phyloP scores from a whole-genome alignment of 2,113 vertebrate species.

The Crotalus tigris region DNA sequence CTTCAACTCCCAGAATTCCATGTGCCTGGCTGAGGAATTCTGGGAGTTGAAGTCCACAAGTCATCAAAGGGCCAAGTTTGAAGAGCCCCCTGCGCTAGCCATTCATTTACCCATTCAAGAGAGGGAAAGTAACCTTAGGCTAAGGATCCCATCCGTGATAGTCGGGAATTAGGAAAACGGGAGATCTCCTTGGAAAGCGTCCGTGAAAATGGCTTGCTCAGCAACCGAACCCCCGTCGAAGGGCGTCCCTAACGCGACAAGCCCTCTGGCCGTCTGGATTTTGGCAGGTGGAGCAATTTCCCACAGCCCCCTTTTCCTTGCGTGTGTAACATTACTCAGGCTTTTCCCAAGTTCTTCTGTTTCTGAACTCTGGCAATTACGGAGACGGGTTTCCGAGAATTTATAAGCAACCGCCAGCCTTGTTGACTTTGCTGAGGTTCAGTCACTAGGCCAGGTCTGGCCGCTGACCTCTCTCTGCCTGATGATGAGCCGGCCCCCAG shows the following conservation, averaged over 20 bases:
- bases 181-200: not conserved
- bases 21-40: no score
- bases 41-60: no score
- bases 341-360: not conserved
- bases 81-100: not conserved
- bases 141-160: not conserved
- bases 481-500: not conserved
- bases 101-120: not conserved
- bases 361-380: not conserved
- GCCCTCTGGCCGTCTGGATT: not conserved
- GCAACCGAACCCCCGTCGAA: not conserved
- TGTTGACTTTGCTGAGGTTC: not conserved
- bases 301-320: not conserved
- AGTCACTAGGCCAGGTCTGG: not conserved
- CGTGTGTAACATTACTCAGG: not conserved
- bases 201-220: not conserved
- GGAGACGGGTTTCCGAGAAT: not conserved
- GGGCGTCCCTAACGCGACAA: not conserved
- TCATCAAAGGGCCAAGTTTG: no score
- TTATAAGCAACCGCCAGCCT: not conserved
- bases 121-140: not conserved
- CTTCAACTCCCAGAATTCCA: no score
- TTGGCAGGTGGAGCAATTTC: not conserved
- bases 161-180: not conserved
- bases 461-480: not conserved